phyloP scores from a whole-genome alignment of 2,888 invertebrate species.

The Drosophila vallismaia region DNA sequence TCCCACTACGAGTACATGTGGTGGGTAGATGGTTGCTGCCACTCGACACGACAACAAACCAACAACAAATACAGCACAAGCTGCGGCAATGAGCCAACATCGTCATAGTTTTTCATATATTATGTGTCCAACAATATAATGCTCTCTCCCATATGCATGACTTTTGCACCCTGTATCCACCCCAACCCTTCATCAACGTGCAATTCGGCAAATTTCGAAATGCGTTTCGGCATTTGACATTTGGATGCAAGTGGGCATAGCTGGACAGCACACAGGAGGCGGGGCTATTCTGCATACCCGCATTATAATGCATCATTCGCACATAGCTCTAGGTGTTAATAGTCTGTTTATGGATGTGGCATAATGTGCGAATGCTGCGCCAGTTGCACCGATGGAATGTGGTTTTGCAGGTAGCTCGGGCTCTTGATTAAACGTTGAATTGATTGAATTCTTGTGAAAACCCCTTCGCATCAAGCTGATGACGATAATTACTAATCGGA shows the following conservation, averaged over 20 bases:
- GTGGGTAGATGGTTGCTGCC: slow-evolving; percentile 5
- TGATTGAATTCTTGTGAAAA: slow-evolving; percentile 3
- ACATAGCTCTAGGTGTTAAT: slow-evolving; percentile 62
- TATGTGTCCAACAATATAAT: slow-evolving; percentile 65
- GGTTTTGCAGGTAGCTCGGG: slow-evolving; percentile 16
- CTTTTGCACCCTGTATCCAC: slow-evolving; percentile 17
- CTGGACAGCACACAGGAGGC: not conserved
- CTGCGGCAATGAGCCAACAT: slow-evolving; percentile 17
- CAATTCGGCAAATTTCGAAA: slow-evolving; percentile 53
- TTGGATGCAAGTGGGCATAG: slow-evolving; percentile 1
- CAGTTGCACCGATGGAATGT: slow-evolving; percentile 12
- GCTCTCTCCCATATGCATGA: slow-evolving; percentile 69
- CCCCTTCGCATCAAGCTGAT: not conserved
- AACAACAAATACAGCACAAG: slow-evolving; percentile 33
- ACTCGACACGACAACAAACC: slow-evolving; percentile 39
- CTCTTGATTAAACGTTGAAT: not conserved
- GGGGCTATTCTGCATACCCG: slow-evolving; percentile 5
- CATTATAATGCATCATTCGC: slow-evolving; percentile 30
- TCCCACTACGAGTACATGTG: slow-evolving; percentile 13
- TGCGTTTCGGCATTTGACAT: slow-evolving; percentile 7
- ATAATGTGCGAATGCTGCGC: slow-evolving; percentile 42
- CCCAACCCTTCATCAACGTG: slow-evolving; percentile 11
- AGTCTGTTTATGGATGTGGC: slow-evolving; percentile 52
- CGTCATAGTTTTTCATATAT: slow-evolving; percentile 65
- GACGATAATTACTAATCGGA: not conserved